Evolutionary conservation across 2,888 invertebrate genomes (phyloP), one percentile per base, ranked within the genome.

Genomic region (Epinotia bilunana): DNA sequence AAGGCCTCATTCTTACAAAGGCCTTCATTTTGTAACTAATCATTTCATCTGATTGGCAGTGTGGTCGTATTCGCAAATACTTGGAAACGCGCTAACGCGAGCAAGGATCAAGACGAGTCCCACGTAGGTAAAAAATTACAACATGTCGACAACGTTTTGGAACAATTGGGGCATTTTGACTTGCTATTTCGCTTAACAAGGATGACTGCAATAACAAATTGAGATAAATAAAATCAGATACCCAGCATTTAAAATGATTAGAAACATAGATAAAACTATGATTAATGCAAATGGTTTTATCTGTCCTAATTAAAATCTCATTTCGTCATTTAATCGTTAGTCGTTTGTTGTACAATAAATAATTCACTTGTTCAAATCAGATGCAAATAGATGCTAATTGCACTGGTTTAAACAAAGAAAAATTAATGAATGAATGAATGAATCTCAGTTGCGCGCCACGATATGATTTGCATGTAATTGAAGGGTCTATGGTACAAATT

Each of bases 381-480:
- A 75, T 75, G 75, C 75, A 75, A 75, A 75, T 72, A 20, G 53
- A 71, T 71, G 71, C 64, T 76, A 76, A 76, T 76, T 70, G 64
- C 73, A 62, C 63, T 53, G 61, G 58, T 74, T 57, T 57, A 39
- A 55, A 75, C 67, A 75, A 69, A 76, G 73, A 72, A 73, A 73
- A 73, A 76, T 73, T 65, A 73, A 76, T 72, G 68, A 76, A 70
- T 70, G 73, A 73, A 76, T 73, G 69, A 73, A 76, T 72, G 68
- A 76, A 70, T 70, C 55, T 65, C 46, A 62, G 64, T 76, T 74
- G 72, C 65, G 68, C 63, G 57, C 65, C 55, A 64, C 49, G 67
- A 70, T 72, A 74, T 73, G 72, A 76, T 80, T 78, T 78, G 78
- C 77, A 79, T 79, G 69, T 80, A 79, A 80, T 80, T 79, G 77